phyloP scores from a whole-genome alignment of 2,113 vertebrate genomes.

The Manacus vitellinus region DNA sequence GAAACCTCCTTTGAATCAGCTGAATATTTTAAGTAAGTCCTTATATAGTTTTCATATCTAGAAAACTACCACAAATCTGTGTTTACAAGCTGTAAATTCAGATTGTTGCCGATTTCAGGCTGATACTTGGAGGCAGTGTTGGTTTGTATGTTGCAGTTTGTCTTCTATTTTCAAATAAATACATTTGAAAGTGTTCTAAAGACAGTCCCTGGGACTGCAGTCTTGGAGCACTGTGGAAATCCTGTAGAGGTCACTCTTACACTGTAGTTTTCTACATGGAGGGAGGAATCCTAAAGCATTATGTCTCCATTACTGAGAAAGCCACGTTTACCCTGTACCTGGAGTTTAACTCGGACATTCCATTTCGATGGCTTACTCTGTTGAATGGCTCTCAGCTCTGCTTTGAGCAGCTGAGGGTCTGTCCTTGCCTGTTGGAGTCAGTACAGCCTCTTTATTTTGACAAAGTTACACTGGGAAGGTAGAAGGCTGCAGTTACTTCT shows the following conservation, averaged over 20 bases:
- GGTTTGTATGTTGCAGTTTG: background rate
- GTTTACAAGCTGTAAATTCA: background rate
- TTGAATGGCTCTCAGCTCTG: background rate
- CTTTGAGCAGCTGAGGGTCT: background rate
- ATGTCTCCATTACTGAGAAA: fast-evolving
- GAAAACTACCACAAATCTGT: background rate
- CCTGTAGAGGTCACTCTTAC: slow-evolving; percentile 52
- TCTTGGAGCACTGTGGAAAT: background rate
- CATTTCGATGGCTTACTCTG: background rate
- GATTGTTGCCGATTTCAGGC: background rate
- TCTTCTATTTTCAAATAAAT: background rate
- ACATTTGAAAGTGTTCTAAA: background rate
- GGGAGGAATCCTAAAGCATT: background rate
- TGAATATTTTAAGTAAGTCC: background rate
- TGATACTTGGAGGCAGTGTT: background rate
- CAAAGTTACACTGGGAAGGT: background rate
- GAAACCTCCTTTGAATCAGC: background rate
- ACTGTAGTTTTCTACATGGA: background rate
- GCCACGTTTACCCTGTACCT: background rate
- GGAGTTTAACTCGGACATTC: background rate
- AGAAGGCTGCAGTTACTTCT: background rate
- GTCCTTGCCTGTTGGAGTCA: fast-evolving
- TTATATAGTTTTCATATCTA: background rate
- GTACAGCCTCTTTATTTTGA: background rate
- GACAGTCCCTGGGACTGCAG: background rate